Percentiles rank a stretch among this genome's conserved stretches.
phyloP scores from a whole-genome alignment of 2,113 vertebrate species.

The Pongo pygmaeus region DNA sequence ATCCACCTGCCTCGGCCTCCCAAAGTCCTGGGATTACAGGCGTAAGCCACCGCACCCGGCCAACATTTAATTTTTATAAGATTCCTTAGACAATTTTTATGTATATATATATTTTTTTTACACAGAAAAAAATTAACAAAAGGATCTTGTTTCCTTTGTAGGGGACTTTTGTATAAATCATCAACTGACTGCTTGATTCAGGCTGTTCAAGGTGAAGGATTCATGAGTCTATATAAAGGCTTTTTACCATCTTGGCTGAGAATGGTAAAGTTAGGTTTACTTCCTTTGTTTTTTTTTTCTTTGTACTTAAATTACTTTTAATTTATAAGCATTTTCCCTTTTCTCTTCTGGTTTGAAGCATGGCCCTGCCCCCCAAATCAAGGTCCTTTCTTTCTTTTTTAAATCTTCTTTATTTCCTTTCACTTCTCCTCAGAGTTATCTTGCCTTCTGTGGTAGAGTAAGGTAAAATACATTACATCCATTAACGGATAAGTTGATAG shows the following conservation, averaged over 20 bases:
- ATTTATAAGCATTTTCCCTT: neutral
- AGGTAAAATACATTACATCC: neutral
- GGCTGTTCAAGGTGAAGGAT: slow-evolving; percentile 87
- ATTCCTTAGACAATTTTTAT: neutral
- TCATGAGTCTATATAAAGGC: slow-evolving; percentile 91
- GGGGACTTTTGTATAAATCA: slow-evolving; percentile 90
- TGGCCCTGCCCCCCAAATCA: neutral
- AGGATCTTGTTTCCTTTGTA: slow-evolving; percentile 66
- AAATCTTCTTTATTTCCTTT: neutral
- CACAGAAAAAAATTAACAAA: neutral
- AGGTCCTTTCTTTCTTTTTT: neutral
- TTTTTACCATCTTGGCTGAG: slow-evolving; percentile 91
- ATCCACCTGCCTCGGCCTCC: too few species aligned
- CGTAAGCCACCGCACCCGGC: too few species aligned
- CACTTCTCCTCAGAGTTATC: neutral
- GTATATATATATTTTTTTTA: neutral
- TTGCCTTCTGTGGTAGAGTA: neutral
- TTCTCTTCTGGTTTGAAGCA: neutral
- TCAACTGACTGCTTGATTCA: slow-evolving; percentile 89
- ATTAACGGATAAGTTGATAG: neutral
- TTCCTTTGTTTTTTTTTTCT: neutral
- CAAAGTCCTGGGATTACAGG: too few species aligned
- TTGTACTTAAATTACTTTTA: slow-evolving; percentile 32
- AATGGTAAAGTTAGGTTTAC: slow-evolving; percentile 84
- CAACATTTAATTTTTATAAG: neutral